Base-by-base conservation (phyloP, 2,888 invertebrate species). In the Piscicola geometra region DNA sequence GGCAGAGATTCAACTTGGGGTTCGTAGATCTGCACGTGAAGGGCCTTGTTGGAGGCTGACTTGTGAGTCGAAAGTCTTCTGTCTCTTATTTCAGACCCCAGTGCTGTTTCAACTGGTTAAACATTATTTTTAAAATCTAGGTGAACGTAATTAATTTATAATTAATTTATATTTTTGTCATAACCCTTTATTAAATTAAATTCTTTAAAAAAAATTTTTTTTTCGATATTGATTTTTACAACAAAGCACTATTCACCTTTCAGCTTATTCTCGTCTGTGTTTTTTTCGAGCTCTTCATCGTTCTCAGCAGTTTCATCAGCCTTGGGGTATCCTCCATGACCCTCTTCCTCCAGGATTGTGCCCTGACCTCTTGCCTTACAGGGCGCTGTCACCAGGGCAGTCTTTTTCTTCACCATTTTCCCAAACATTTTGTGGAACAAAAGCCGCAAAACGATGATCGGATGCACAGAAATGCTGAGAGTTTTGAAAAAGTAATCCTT, bases 401-500 rank as follows among this genome's bases (percentile, higher is more conserved):
- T 81, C 85, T 86, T 84, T 76, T 88, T 83, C 15, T 87, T 85
- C 52, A 88, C 85, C 87, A 86, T 85, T 76, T 88, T 87, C 68
- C 88, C 88, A 76, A 89, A 86, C 77, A 89, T 84, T 76, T 88
- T 86, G 82, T 89, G 89, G 77, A 88, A 86, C 41, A 89, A 84
- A 69, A 89, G 84, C 32, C 89, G 84, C 60, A 89, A 82, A 56
- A 89, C 83, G 72, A 89, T 87, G 50, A 88, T 85, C 0, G 89
- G 88, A 81, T 88, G 88, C 72, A 88, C 85, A 15, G 88, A 85
- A 79, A 87, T 84, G 1, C 88, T 88, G 77, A 88, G 84, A 15
- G 83, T 82, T 77, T 82, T 81, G 66, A 85, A 81, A 18, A 85
- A 80, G 36, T 75, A 78, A 70, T 84, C 83, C 21, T 82, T 76